A percentile compares a stretch with the other conserved stretches of the same genome.
phyloP scores from a whole-genome alignment of 2,113 vertebrate species.

The Acanthisitta chloris region DNA sequence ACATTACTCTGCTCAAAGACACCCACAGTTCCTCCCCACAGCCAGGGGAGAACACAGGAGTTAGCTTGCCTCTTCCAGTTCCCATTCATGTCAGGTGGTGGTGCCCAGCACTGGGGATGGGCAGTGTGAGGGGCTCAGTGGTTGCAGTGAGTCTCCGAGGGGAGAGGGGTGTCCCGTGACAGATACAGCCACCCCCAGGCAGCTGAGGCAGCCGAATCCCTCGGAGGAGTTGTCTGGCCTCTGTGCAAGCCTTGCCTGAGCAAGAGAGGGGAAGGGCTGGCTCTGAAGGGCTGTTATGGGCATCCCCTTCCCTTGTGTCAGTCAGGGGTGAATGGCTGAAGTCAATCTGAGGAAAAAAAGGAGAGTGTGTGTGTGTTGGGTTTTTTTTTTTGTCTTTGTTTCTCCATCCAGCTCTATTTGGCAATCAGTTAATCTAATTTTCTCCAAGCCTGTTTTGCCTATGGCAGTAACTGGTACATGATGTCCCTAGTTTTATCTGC shows the following conservation, averaged over 20 bases:
- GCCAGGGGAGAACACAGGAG: background rate
- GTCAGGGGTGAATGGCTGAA: background rate
- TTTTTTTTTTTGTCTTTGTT: background rate
- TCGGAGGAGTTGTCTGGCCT: background rate
- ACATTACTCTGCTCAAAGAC: background rate
- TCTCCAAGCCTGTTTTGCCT: background rate
- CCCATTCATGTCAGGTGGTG: rapidly evolving
- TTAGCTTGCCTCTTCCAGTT: background rate
- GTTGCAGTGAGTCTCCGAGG: no score
- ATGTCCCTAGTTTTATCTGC: background rate
- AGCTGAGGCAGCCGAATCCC: background rate
- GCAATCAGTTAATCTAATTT: background rate
- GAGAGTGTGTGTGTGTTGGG: no score
- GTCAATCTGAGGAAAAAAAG: background rate
- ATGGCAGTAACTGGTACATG: rapidly evolving
- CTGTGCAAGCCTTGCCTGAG: background rate
- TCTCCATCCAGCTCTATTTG: background rate
- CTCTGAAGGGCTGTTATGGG: no score
- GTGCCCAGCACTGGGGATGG: no score
- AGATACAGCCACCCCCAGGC: background rate
- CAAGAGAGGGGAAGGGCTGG: no score
- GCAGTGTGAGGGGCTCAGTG: no score
- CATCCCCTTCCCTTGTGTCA: no score
- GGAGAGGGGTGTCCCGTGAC: background rate
- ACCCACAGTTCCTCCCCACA: background rate